These are phyloP conservation scores for Montipora sp. DNA, from an alignment of 64 coral and sea anemone genomes.

Conservation along the genomic window DNA sequence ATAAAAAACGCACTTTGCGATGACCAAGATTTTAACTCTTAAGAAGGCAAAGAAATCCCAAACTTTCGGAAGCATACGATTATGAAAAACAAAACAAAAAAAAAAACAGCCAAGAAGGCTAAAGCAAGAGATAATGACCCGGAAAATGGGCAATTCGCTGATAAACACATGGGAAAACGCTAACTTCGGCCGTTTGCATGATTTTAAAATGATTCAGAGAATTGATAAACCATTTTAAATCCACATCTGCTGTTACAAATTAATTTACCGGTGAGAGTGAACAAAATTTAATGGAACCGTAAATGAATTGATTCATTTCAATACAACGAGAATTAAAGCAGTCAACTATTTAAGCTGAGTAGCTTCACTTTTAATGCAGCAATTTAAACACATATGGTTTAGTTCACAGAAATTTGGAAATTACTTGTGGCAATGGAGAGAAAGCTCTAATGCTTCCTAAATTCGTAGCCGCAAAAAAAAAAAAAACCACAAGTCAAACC, in stretches of 20 bases:
- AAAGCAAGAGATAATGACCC: not conserved
- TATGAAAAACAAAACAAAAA: not conserved
- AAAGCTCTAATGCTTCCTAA: not conserved
- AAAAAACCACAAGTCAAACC: not conserved
- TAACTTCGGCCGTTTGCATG: not conserved
- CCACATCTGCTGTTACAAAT: conserved; percentile 29
- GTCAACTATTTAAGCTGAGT: conserved; percentile 6
- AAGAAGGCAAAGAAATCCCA: not conserved
- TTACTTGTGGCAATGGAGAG: not conserved
- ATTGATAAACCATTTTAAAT: not conserved
- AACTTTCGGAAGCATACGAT: not conserved
- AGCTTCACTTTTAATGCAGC: not conserved
- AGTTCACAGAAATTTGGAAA: conserved; percentile 24
- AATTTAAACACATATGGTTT: not conserved
- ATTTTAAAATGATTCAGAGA: not conserved
- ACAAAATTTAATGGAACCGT: conserved; percentile 14
- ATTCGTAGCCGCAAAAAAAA: not conserved
- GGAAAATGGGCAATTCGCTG: not conserved
- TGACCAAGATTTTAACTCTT: not conserved
- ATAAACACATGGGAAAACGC: not conserved
- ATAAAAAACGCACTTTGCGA: not conserved
- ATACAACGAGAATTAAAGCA: conserved; percentile 34
- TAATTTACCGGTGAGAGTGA: conserved; percentile 35
- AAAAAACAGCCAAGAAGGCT: not conserved
- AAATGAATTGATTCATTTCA: conserved; percentile 30